Evolutionary conservation across 2,888 invertebrate genomes (phyloP).

Genomic region (Cataglyphis livida): DNA sequence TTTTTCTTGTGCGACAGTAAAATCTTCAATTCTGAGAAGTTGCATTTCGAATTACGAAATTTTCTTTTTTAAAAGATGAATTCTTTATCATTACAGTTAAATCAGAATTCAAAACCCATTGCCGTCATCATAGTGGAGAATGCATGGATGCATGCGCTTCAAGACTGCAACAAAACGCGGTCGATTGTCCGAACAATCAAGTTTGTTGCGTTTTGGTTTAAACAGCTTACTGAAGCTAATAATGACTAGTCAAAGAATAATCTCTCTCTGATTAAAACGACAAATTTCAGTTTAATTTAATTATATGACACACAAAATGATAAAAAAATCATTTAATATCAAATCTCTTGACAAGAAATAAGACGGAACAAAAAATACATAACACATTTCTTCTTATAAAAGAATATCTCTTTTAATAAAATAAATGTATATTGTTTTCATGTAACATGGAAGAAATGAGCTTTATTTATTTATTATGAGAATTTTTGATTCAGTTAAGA

Average conservation of each 20-base stretch:
- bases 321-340: not conserved
- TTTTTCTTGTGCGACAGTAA: not conserved
- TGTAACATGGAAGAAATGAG: constrained; percentile 35
- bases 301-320: not conserved
- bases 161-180: not conserved
- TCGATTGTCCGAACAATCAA: constrained; percentile 58
- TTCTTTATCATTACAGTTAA: constrained; percentile 70
- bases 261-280: not conserved
- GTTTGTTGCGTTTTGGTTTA: constrained; percentile 68
- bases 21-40: not conserved
- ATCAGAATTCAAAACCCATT: constrained; percentile 63
- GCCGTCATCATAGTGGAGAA: constrained; percentile 74
- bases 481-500: not conserved
- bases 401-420: not conserved
- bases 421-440: not conserved
- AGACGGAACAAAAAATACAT: not conserved
- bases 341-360: not conserved
- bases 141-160: constrained; percentile 64
- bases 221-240: constrained; percentile 14
- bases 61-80: not conserved
- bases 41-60: not conserved
- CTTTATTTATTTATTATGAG: constrained; percentile 56
- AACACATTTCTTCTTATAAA: not conserved
- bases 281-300: constrained; percentile 6
- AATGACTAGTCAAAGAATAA: constrained; percentile 2